A percentile compares a stretch with the other conserved stretches of the same genome.
Evolutionary conservation across 2,888 invertebrate genomes (phyloP).

Genomic region (Amblyjoppa fuscipennis): DNA sequence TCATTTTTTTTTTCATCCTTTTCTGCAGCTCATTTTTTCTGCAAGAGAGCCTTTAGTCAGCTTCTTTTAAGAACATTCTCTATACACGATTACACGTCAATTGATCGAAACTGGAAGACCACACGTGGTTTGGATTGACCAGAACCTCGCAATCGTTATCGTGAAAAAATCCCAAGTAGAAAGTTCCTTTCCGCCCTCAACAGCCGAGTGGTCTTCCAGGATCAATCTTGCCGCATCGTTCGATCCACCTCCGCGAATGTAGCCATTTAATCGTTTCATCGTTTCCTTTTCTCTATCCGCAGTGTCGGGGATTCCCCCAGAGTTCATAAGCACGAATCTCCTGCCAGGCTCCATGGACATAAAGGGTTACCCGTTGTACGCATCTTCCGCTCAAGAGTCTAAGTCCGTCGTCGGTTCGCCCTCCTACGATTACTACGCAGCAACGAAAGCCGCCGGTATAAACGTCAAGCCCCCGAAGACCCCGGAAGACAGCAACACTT

Average conservation of each 20-base stretch:
- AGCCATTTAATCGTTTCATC: too few species aligned
- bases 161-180: too few species aligned
- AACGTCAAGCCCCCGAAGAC: conserved; percentile 87
- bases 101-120: not conserved
- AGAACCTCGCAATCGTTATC: not conserved
- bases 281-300: conserved; percentile 17
- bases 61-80: conserved; percentile 1
- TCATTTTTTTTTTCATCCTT: conserved; percentile 28
- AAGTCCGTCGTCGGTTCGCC: conserved; percentile 81
- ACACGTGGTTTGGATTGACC: too few species aligned
- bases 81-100: not conserved
- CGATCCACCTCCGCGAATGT: too few species aligned
- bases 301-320: conserved; percentile 84
- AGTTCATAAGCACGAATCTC: conserved; percentile 83
- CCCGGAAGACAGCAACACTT: conserved; percentile 80
- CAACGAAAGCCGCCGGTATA: conserved; percentile 81
- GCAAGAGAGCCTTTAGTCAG: conserved; percentile 39
- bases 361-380: conserved; percentile 82
- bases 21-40: conserved; percentile 22
- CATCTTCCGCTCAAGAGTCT: conserved; percentile 78
- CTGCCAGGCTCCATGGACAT: conserved; percentile 82
- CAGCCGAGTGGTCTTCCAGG: too few species aligned
- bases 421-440: conserved; percentile 81
- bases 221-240: too few species aligned
- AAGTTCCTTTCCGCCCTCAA: too few species aligned